A percentile compares a stretch with the other conserved stretches of the same genome.
Evolutionary conservation across 2,113 vertebrate species (phyloP).

Genomic region (Riparia riparia): DNA sequence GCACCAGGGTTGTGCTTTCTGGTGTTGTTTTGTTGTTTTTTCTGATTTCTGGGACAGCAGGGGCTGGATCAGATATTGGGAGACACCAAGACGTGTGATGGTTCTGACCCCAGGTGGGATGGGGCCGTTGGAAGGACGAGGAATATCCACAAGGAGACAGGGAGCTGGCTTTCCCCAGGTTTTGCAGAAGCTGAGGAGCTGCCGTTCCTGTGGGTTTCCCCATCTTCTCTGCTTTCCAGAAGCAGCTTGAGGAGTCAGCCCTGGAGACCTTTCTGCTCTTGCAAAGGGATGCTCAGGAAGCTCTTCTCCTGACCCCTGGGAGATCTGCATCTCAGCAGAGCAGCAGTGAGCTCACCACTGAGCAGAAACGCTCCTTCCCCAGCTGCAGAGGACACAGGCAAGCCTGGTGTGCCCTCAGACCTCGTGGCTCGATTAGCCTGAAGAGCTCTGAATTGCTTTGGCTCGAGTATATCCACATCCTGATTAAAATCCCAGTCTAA

Average conservation of each 20-base stretch:
- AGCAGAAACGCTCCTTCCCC: background rate
- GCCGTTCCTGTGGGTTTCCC: background rate
- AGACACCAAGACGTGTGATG: background rate
- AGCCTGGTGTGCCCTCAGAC: background rate
- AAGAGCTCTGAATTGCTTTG: background rate
- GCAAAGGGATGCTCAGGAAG: background rate
- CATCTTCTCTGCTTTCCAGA: background rate
- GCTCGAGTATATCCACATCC: background rate
- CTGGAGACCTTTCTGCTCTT: background rate
- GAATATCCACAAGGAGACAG: background rate
- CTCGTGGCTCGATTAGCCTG: background rate
- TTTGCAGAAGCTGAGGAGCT: background rate
- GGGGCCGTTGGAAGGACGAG: background rate
- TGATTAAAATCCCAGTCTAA: conserved; percentile 51
- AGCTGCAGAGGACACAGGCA: background rate
- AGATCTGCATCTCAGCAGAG: background rate
- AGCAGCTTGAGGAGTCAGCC: background rate
- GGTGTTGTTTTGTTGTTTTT: background rate
- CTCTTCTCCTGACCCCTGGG: background rate
- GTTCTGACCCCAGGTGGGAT: background rate
- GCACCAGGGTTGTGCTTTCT: background rate
- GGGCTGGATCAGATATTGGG: background rate
- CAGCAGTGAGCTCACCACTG: background rate
- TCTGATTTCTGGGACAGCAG: background rate
- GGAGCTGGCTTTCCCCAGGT: background rate